Base-by-base conservation (phyloP, 2,113 vertebrate genomes). In the Anguilla japonica region DNA sequence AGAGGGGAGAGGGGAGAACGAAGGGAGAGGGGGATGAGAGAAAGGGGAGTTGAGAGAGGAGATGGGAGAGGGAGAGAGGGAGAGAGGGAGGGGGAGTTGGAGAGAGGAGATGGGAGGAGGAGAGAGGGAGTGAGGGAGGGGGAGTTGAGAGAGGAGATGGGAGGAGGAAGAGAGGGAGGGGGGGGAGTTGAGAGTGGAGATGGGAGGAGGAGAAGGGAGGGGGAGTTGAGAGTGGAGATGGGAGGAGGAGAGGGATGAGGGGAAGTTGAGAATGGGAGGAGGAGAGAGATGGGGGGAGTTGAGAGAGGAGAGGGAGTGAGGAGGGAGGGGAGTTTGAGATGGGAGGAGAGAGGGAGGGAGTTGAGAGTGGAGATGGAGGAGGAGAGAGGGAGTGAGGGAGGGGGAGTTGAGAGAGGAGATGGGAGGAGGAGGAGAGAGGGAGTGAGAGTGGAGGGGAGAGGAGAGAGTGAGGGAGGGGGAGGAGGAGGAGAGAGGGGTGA, bases 351-450 rank as follows among this genome's bases (percentile, higher is more conserved):
- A n/a, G n/a, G n/a, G n/a, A n/a, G n/a, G n/a, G n/a, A n/a, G n/a
- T n/a, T n/a, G n/a, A n/a, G n/a, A n/a, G 34, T 1, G 34, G 34
- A 34, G 34, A 34, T 34, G 34, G 34, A 34, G 34, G 71, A 88
- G 46, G 40, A 82, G 57, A 87, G 71, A 88, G 63, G 46, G 56
- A 82, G 40, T 2, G 40, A 86, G 46, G 40, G 60, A 80, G 87
- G 84, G 46, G 43, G 34, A 34, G 1, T 0, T 34, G 34, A 7
- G 3, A 46, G 34, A 0, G 79, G 84, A 81, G 84, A 6, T 53
- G 9, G 83, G 67, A 0, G 15, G 34, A 0, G 15, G 34, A 56
- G 56, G 39, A 34, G 34, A 34, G 1, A 34, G 2, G 20, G 14
- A 1, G 46, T 71, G 13, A 2, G 46, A n/a, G n/a, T n/a, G 8